phyloP scores from a whole-genome alignment of 2,113 vertebrate genomes.

The Anarhynchus alexandrinus region DNA sequence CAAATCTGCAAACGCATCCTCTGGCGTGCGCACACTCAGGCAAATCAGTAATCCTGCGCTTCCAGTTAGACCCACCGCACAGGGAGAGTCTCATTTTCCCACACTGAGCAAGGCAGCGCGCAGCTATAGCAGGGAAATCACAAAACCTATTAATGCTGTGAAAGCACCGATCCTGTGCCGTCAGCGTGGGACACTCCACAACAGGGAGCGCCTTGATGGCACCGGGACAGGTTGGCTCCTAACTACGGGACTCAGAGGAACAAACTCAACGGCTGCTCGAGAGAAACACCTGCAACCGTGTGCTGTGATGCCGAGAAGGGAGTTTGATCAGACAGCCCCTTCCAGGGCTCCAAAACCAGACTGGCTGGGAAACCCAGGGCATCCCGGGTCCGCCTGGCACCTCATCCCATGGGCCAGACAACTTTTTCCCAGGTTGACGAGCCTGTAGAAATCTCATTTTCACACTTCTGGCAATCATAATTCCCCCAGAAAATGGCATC shows the following conservation, averaged over 20 bases:
- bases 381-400: neutral
- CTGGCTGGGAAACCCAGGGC: neutral
- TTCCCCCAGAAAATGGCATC: neutral
- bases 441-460: neutral
- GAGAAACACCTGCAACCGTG: neutral
- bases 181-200: rapidly evolving
- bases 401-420: neutral
- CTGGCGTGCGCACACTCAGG: neutral
- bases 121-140: neutral
- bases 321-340: neutral
- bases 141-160: rapidly evolving
- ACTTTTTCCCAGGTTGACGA: neutral
- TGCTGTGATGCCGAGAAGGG: neutral
- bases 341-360: neutral
- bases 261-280: rapidly evolving
- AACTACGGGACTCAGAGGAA: rapidly evolving
- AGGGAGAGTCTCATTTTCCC: neutral
- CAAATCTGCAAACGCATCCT: neutral
- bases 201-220: neutral
- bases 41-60: neutral
- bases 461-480: neutral
- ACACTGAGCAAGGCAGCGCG: rapidly evolving
- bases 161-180: rapidly evolving
- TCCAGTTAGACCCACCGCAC: neutral
- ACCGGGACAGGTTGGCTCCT: neutral